Evolutionary conservation across 2,888 invertebrate genomes (phyloP), one percentile per base, ranked within the genome.

Genomic region (Oligia strigilis): DNA sequence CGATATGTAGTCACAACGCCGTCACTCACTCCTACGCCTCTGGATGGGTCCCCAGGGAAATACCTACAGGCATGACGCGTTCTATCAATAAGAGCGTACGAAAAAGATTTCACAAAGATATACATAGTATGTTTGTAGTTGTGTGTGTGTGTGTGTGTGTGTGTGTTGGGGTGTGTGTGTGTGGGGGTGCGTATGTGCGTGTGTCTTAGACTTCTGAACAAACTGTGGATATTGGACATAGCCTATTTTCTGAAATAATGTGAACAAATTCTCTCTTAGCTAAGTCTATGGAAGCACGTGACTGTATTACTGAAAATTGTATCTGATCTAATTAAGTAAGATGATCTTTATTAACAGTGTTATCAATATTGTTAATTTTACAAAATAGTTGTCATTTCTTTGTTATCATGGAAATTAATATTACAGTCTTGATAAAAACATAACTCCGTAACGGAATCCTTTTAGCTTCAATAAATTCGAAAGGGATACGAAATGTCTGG

Each of bases 261-360:
- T 64, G 60, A 73, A 86, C 65, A 72, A 79, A 87, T 76, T 75
- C 13, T 62, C 72, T 71, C 19, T 55, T 58, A 46, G 46, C n/a
- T 40, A 71, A 17, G 72, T 75, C 46, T 75, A 55, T 66, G 62
- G 17, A 62, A 76, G 65, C 55, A 78, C 86, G 87, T 87, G 88
- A 88, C 67, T 65, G 71, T 69, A 64, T 79, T 88, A 81, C 86
- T 66, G 36, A 85, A 77, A 75, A 55, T 49, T 60, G 29, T 40
- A 14, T 58, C 46, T 46, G 46, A 9, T 46, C 58, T 46, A 52
- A 60, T 66, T 70, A 84, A 29, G 40, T 17, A 17, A 58, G 19
- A 4, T 72, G 52, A 52, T 40, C 23, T 46, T 40, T 65, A 52
- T 43, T 19, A 60, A 49, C 40, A 2, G 23, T 29, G 40, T 0